Base-by-base conservation (phyloP, 2,888 invertebrate species). In the Xylocampa areola region DNA sequence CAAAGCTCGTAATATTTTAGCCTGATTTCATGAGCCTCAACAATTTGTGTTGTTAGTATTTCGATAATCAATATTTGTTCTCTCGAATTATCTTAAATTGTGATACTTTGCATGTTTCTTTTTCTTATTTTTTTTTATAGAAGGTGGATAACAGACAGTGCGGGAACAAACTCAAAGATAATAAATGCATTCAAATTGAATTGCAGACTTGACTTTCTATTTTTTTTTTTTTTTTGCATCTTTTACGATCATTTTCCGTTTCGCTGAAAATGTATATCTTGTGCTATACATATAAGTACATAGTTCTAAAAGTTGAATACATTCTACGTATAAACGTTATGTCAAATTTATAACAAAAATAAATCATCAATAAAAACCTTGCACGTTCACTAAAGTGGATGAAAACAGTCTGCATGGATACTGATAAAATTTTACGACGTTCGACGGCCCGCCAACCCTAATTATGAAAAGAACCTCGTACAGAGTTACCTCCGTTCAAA, bases 401-500 rank as follows among this genome's bases (percentile, higher is more conserved):
- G 16, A n/a, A 5, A 29, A 23, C 4, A 4, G 17, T 6, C 10
- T 11, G 23, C 1, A 7, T 10, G n/a, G 5, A 14, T n/a, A n/a
- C 6, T 29, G 16, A 54, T 25, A 40, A 40, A 27, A 33, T 64
- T 23, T 32, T n/a, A 27, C n/a, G 13, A 27, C 19, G 2, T 39
- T 19, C 4, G 2, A 14, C 4, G 13, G n/a, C 11, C 11, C 25
- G 1, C 50, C 23, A 21, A 29, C 48, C 39, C 43, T 58, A 14
- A 57, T 65, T 62, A 62, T 25, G 35, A 47, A 40, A 37, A 48
- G 16, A 23, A 55, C 32, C 7, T 4, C 6, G 8, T 23, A 32
- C 17, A 35, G 13, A 13, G 14, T 35, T 21, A 40, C 33, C 27
- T 11, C 27, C 35, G 4, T n/a, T 35, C 21, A 35, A 17, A 55